Percentiles rank a stretch among this genome's conserved stretches.
Conservation (phyloP, 2,888 invertebrate genomes). For the Himalopsyche kuldschensis region DNA sequence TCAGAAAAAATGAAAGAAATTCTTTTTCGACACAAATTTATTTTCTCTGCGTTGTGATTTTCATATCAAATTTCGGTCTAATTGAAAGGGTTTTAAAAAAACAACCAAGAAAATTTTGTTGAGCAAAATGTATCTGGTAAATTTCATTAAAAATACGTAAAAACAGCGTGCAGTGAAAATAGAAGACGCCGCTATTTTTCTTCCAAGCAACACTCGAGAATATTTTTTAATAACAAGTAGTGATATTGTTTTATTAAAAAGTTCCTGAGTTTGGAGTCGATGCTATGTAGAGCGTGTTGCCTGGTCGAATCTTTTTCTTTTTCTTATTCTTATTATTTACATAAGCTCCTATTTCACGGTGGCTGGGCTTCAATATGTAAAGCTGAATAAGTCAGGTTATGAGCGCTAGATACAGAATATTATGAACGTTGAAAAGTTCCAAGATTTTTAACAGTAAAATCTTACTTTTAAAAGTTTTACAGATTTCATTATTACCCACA, state of each 20-base stretch:
- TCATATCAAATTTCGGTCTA: too few relatives aligned
- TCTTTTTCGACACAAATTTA: too few relatives aligned
- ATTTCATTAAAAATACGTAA: not conserved
- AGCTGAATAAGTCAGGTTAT: not conserved
- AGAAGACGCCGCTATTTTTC: not conserved
- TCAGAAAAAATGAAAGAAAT: too few relatives aligned
- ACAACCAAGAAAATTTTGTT: not conserved
- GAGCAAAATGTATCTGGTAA: not conserved
- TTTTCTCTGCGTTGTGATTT: too few relatives aligned
- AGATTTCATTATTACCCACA: too few relatives aligned
- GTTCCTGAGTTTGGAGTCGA: not conserved
- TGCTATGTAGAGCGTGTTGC: not conserved
- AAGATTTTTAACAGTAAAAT: too few relatives aligned
- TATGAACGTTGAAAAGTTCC: not conserved
- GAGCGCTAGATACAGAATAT: not conserved
- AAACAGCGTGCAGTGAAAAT: not conserved
- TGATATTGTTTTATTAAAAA: slow-evolving; percentile 11
- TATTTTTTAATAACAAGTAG: slow-evolving; percentile 1
- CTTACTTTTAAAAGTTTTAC: too few relatives aligned
- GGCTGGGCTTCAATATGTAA: slow-evolving; percentile 23
- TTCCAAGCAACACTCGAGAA: not conserved
- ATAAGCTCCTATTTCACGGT: slow-evolving; percentile 34
- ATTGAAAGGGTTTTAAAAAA: not conserved
- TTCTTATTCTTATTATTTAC: slow-evolving; percentile 30
- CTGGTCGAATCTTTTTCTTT: slow-evolving; percentile 6